A percentile compares a stretch with the other conserved stretches of the same genome.
Evolutionary conservation across 2,888 invertebrate species (phyloP).

Genomic region (Syrista parreyssii): DNA sequence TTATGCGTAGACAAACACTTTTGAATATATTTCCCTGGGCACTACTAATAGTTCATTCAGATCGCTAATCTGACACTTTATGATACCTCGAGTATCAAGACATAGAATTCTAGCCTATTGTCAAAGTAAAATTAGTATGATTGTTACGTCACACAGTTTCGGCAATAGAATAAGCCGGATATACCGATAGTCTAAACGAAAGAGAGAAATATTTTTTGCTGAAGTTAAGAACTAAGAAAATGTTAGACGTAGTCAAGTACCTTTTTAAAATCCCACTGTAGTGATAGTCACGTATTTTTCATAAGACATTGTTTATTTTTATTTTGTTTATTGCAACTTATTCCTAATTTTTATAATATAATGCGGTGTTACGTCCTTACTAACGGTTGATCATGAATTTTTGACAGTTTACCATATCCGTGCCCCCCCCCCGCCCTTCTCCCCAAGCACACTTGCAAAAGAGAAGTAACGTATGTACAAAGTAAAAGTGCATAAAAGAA

Average conservation of each 20-base stretch:
- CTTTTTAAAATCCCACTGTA: neutral
- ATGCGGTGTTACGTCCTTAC: neutral
- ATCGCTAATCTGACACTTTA: neutral
- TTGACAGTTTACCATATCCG: neutral
- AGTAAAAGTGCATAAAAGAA: conserved; percentile 27
- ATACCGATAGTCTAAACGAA: neutral
- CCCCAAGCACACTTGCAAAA: conserved; percentile 27
- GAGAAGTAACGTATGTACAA: conserved; percentile 38
- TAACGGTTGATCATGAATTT: neutral
- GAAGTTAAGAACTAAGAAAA: neutral
- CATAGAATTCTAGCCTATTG: neutral
- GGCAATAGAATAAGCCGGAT: neutral
- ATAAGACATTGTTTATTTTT: neutral
- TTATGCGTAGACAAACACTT: neutral
- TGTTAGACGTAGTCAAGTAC: neutral
- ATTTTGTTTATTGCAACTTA: neutral
- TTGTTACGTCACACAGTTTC: neutral
- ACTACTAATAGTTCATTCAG: neutral
- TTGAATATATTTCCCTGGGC: neutral
- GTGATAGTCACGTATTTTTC: neutral
- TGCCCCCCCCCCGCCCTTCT: neutral
- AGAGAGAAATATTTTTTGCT: neutral
- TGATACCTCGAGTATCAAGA: neutral
- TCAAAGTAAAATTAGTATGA: neutral
- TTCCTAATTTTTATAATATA: neutral